Conservation (phyloP, 2,797 vertebrate species). For the Acanthornis magna region DNA sequence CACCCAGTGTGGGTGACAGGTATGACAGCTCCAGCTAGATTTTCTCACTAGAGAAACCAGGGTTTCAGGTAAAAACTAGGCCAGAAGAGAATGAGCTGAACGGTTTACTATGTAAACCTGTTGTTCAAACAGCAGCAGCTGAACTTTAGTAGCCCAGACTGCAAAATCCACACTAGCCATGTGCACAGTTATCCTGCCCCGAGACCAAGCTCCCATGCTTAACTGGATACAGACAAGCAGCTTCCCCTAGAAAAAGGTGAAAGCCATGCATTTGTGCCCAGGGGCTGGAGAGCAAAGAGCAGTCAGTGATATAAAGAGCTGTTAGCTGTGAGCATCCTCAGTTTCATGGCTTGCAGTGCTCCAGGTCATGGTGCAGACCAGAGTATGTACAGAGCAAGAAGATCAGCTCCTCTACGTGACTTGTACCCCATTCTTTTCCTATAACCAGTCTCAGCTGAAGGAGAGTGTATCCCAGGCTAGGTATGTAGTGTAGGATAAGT, state of each 20-base stretch:
- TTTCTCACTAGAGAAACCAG: not conserved
- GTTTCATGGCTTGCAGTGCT: not conserved
- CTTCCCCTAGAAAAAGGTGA: not conserved
- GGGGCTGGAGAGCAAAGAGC: not conserved
- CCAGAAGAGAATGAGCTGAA: not conserved
- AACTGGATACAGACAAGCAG: not conserved
- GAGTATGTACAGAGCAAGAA: not conserved
- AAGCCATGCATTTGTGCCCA: not conserved
- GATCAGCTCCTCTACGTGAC: fast-evolving
- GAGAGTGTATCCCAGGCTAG: not conserved
- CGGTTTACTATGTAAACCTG: not conserved
- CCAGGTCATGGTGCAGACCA: fast-evolving
- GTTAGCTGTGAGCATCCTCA: not conserved
- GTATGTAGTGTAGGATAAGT: not conserved
- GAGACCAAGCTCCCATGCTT: fast-evolving
- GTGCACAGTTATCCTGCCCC: not conserved
- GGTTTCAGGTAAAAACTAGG: not conserved
- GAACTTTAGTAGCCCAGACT: not conserved
- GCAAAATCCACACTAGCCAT: not conserved
- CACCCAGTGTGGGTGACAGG: not conserved
- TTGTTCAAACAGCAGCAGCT: not conserved
- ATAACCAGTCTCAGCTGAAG: not conserved
- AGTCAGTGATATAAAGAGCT: not conserved
- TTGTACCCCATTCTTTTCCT: not conserved
- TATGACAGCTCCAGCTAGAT: not conserved